Base-by-base conservation (phyloP, 35 echinoderm and acorn worm species). In the Apostichopus parvimensis region DNA sequence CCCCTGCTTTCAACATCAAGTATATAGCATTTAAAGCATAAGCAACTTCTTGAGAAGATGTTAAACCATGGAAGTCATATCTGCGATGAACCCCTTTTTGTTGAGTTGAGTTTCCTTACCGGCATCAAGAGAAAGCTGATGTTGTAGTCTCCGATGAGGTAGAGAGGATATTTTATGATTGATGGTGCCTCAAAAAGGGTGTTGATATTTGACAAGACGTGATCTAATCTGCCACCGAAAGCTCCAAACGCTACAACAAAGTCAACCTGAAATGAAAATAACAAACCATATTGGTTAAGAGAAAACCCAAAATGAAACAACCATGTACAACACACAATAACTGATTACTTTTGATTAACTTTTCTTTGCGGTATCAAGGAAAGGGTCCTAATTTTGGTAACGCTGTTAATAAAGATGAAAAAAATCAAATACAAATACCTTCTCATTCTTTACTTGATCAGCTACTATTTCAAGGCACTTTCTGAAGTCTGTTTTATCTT, bases 151-250 rank as follows among this genome's bases (percentile, higher is more conserved):
- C 81, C 81, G 21, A 84, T 56, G 25, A 84, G 57, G 57, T 58
- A 84, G 56, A 84, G 55, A 8, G 81, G 81, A 56, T 59, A 58
- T n/a, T 84, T 59, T 20, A 84, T 20, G 9, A 84, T 15, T 9
- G 28, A 58, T 0, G 57, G 57, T 9, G 54, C 81, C 81, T 84
- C 21, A 59, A 84, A 84, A 15, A 84, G 81, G 20, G 81, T 84
- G 54, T 84, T 84, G 81, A 95, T 77, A 72, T 93, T 95, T 26
- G 95, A 92, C 34, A 93, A 53, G 26, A 81, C 87, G 55, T 95
- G 95, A 59, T 95, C 95, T 78, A 91, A 75, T 56, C 95, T 53
- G 25, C 92, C 92, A 91, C 95, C 95, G 73, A 95, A 93, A 9
- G 88, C 78, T 56, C 92, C 92, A 65, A 95, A 82, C 1, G 90